A percentile compares a stretch with the other conserved stretches of the same genome.
These are phyloP conservation scores for crab-eating macaque (Macaca fascicularis) DNA, from an alignment of 2,113 vertebrate species.

Conservation along the genomic window DNA sequence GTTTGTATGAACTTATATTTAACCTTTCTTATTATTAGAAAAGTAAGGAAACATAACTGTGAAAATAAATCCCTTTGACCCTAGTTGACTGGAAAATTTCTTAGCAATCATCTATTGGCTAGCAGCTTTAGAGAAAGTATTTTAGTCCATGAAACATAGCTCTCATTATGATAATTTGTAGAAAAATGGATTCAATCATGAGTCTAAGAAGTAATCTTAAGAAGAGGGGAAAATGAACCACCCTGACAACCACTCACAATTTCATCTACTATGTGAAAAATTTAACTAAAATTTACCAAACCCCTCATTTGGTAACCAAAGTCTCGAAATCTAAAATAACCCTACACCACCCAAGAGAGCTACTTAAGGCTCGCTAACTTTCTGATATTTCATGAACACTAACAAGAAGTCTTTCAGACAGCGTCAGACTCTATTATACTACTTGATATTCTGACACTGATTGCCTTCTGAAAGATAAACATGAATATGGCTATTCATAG, in stretches of 20 bases:
- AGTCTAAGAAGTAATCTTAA: constrained; percentile 27
- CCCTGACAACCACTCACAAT: constrained; percentile 4
- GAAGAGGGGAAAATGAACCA: background rate
- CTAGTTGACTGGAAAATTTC: background rate
- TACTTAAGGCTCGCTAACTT: background rate
- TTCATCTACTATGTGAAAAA: constrained; percentile 21
- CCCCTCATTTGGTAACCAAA: constrained; percentile 26
- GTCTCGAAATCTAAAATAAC: constrained; percentile 33
- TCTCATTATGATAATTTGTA: constrained; percentile 45
- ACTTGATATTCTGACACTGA: background rate
- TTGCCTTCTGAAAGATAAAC: background rate
- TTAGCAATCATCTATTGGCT: background rate
- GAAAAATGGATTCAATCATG: constrained; percentile 7
- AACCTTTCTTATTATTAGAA: background rate
- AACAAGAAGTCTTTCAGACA: background rate
- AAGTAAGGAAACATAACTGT: constrained; percentile 25
- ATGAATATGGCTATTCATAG: background rate
- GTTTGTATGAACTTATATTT: background rate
- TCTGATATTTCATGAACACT: background rate
- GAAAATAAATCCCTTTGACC: constrained; percentile 11
- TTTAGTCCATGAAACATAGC: background rate
- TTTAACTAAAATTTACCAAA: constrained; percentile 48
- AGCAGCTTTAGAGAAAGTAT: constrained; percentile 3
- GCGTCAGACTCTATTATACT: background rate
- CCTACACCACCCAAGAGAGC: background rate